phyloP scores from a whole-genome alignment of 2,888 invertebrate species.

The Amaurobius ferox region DNA sequence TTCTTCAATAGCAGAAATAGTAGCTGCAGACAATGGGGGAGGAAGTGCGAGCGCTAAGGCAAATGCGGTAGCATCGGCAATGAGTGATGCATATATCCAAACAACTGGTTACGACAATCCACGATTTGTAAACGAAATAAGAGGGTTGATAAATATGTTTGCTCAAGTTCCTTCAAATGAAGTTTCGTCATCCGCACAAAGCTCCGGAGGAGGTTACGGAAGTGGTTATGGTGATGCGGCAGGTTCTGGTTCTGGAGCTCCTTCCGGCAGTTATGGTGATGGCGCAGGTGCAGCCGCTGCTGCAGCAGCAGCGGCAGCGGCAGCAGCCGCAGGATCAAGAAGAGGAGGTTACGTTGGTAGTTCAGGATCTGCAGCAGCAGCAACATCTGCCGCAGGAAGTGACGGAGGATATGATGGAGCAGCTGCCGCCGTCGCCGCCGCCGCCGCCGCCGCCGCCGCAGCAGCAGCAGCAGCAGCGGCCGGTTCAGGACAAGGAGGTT shows the following conservation, averaged over 20 bases:
- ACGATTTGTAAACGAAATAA: constrained; percentile 20
- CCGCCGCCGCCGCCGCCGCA: too few relatives aligned
- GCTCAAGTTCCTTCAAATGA: constrained; percentile 17
- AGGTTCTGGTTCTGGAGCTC: neutral
- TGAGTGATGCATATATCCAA: constrained; percentile 5
- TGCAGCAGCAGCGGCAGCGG: too few relatives aligned
- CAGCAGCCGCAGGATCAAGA: too few relatives aligned
- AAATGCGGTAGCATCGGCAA: neutral
- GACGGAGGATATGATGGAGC: too few relatives aligned
- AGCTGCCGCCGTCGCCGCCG: too few relatives aligned
- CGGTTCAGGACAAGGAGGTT: too few relatives aligned
- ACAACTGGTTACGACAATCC: constrained; percentile 22
- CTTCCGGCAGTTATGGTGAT: neutral
- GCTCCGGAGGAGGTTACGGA: neutral
- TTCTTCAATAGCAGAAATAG: constrained; percentile 36
- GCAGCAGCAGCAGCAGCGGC: too few relatives aligned
- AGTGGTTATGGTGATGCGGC: neutral
- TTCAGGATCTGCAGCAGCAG: too few relatives aligned
- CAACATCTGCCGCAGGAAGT: too few relatives aligned
- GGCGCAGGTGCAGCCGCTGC: neutral
- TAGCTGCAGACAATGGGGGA: constrained; percentile 7
- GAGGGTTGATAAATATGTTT: constrained; percentile 19
- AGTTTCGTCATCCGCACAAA: neutral
- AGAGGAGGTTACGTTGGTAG: too few relatives aligned
- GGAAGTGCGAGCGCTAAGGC: neutral